Evolutionary conservation across 2,888 invertebrate species (phyloP), one percentile per base, ranked within the genome.

Genomic region (Yponomeuta plumbellus): DNA sequence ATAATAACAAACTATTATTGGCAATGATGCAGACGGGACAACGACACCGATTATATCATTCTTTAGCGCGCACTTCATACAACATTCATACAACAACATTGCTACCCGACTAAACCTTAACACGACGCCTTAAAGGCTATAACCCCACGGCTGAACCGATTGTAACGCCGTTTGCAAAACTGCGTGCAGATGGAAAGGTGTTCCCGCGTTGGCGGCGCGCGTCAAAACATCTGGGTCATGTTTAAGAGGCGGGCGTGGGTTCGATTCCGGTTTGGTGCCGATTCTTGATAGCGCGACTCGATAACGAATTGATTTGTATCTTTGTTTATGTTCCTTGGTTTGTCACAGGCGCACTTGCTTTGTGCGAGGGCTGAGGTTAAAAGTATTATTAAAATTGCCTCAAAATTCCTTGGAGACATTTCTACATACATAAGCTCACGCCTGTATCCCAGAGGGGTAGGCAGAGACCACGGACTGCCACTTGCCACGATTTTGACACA

Each of bases 201-300:
- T 71, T 71, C 75, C 75, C 68, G 75, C 83, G 84, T 80, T 76
- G 81, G 84, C 79, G 81, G 70, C 23, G 13, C 44, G 44, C 64
- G 40, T 52, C 44, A 22, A 64, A 67, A 74, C 76, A 84, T 82
- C 81, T 75, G 79, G 83, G 85, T 83, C 84, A 80, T 67, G 44
- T 52, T 52, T 52, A 52, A 52, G 74, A 78, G 79, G 84, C 70
- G 75, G 79, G 84, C 70, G 75, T 73, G 68, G 64, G 64, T 52
- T 44, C 64, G 61, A 64, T 64, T 64, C 64, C 64, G 64, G 64
- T 64, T 52, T 22, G 44, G 44, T 34, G 34, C 11, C 39, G 59
- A 59, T 59, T 13, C 59, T 59, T 59, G 59, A 59, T 22, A 58
- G n/a, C n/a, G 22, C 22, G 58, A 22, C 8, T 58, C 21, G 44